These are phyloP conservation scores for Lepidostoma basale DNA, from an alignment of 1,140 invertebrate genomes.

Conservation along the genomic window DNA sequence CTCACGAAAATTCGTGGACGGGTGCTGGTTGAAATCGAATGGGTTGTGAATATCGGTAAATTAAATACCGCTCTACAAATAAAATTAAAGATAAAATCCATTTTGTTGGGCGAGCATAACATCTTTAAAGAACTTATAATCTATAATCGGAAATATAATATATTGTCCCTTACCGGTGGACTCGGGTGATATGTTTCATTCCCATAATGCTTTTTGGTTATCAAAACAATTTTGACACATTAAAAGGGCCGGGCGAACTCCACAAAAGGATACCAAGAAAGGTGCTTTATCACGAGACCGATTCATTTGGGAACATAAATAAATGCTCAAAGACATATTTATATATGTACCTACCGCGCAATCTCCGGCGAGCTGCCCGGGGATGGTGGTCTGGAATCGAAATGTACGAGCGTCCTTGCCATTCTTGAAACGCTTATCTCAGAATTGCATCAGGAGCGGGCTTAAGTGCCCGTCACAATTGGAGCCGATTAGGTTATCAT, in stretches of 20 bases:
- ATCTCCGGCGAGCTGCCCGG: background rate
- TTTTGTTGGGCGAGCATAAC: conserved; percentile 34
- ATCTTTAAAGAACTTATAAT: conserved; percentile 34
- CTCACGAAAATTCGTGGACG: no score
- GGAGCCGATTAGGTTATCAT: no score
- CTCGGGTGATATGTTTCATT: conserved; percentile 14
- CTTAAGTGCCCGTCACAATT: background rate
- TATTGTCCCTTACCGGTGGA: conserved; percentile 29
- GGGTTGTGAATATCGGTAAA: no score
- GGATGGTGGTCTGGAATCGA: conserved; percentile 1
- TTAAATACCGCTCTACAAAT: no score
- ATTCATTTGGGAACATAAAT: conserved; percentile 35
- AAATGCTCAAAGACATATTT: conserved; percentile 16
- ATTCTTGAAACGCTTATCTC: background rate
- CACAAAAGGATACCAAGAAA: conserved; percentile 33
- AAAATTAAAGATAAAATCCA: no score
- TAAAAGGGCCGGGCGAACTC: conserved; percentile 35
- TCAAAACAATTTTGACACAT: conserved; percentile 44
- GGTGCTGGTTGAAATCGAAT: no score
- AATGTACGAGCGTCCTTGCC: background rate
- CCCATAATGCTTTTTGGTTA: conserved; percentile 35
- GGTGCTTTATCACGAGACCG: conserved; percentile 23
- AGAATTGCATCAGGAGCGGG: background rate
- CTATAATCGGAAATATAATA: conserved; percentile 41
- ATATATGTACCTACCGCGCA: no score